Conservation (phyloP, 2,113 vertebrate species). For the Takifugu flavidus region DNA sequence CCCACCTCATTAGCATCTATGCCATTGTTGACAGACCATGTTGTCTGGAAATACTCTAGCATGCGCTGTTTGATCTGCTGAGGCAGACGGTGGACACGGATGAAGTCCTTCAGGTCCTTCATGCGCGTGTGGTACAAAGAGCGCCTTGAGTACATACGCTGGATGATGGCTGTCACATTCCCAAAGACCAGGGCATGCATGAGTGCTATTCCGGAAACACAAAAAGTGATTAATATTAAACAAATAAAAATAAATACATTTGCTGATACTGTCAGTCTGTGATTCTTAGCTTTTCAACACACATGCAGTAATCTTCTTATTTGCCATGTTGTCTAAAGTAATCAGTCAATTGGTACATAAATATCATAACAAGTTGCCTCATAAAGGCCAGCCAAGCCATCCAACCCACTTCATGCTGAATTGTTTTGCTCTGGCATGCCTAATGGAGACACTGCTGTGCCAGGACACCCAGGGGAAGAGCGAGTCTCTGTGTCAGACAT, state of each 20-base stretch:
- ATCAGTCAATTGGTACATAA: conserved; percentile 26
- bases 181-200: conserved; percentile 96
- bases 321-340: conserved; percentile 38
- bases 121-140: conserved; percentile 95
- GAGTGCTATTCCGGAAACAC: conserved; percentile 72
- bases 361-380: conserved; percentile 30
- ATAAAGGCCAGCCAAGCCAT: conserved; percentile 37
- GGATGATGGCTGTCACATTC: conserved; percentile 95
- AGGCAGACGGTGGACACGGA: conserved; percentile 87
- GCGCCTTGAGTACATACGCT: conserved; percentile 94
- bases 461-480: conserved; percentile 24
- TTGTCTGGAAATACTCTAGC: conserved; percentile 97
- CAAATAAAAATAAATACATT: too few species aligned
- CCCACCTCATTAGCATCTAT: conserved; percentile 91
- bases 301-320: neutral
- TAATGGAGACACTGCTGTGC: conserved; percentile 16
- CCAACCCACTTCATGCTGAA: conserved; percentile 34
- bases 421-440: conserved; percentile 11
- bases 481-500: conserved; percentile 50
- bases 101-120: conserved; percentile 97
- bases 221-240: too few species aligned
- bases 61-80: conserved; percentile 93
- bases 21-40: conserved; percentile 95
- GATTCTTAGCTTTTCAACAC: too few species aligned
- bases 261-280: too few species aligned